These are phyloP conservation scores for Listrodromus nycthemerus DNA, from an alignment of 2,888 invertebrate genomes.

Conservation along the genomic window DNA sequence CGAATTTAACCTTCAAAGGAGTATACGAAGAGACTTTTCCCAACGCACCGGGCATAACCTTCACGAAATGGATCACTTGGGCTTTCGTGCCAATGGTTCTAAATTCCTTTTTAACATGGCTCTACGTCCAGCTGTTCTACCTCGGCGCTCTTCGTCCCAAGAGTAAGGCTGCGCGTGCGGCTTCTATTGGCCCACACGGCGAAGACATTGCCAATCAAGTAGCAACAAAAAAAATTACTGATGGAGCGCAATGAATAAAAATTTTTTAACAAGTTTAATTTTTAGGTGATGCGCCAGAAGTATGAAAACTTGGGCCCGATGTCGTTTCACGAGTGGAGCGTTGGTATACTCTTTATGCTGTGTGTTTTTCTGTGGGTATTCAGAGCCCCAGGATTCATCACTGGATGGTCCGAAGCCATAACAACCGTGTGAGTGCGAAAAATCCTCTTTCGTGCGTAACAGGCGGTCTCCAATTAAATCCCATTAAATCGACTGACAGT, in stretches of 20 bases:
- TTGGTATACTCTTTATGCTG: slow-evolving; percentile 83
- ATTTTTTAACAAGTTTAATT: background rate
- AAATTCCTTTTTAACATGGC: slow-evolving; percentile 83
- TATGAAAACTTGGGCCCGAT: slow-evolving; percentile 84
- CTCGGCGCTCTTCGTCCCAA: slow-evolving; percentile 77
- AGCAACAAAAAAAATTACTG: slow-evolving; percentile 13
- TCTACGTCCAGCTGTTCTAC: slow-evolving; percentile 83
- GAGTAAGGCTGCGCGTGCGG: slow-evolving; percentile 73
- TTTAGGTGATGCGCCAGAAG: slow-evolving; percentile 82
- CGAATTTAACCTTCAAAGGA: slow-evolving; percentile 83
- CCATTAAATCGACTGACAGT: slow-evolving; percentile 60
- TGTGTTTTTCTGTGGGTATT: slow-evolving; percentile 87
- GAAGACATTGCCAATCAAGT: slow-evolving; percentile 78
- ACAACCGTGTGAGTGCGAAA: slow-evolving; percentile 68
- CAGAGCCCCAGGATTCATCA: slow-evolving; percentile 86
- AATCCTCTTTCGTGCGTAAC: slow-evolving; percentile 29
- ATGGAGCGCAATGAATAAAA: background rate
- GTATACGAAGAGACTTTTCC: slow-evolving; percentile 81
- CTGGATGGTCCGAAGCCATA: slow-evolving; percentile 85
- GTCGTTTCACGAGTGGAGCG: slow-evolving; percentile 83
- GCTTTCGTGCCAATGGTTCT: slow-evolving; percentile 84
- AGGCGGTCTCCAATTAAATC: background rate
- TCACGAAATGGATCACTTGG: slow-evolving; percentile 85
- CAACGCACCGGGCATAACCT: slow-evolving; percentile 79
- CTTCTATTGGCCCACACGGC: slow-evolving; percentile 75